Conservation (phyloP, 1,140 invertebrate species). For the Pemphigus obesinymphae region DNA sequence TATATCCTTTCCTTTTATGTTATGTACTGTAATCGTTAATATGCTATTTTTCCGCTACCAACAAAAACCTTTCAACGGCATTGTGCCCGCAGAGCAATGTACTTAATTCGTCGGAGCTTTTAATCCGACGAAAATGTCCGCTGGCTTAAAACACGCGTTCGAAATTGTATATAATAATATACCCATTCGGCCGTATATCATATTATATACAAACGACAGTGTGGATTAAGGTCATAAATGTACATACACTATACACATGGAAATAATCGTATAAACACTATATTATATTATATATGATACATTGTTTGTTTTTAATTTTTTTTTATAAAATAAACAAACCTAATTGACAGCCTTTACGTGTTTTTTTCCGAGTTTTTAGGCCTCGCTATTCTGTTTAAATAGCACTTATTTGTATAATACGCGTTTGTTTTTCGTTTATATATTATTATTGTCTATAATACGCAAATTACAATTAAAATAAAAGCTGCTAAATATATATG, state of each 20-base stretch:
- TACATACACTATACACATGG: not conserved
- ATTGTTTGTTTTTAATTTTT: too few relatives aligned
- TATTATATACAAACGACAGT: not conserved
- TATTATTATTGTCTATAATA: too few relatives aligned
- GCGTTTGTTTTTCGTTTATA: too few relatives aligned
- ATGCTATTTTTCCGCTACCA: not conserved
- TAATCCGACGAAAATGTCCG: slow-evolving; percentile 10
- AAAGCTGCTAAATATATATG: too few relatives aligned
- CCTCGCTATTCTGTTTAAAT: not conserved
- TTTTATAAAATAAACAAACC: not conserved
- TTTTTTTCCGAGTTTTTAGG: not conserved
- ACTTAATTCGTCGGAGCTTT: not conserved
- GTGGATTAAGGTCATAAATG: not conserved
- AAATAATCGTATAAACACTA: too few relatives aligned
- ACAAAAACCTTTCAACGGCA: slow-evolving; percentile 26
- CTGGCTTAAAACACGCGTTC: slow-evolving; percentile 10
- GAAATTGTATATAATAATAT: too few relatives aligned
- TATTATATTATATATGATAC: too few relatives aligned
- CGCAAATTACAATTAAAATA: too few relatives aligned
- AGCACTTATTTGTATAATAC: too few relatives aligned
- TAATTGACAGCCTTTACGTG: not conserved
- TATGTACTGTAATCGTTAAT: not conserved
- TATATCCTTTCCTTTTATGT: too few relatives aligned
- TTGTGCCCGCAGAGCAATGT: not conserved
- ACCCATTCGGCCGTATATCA: not conserved